Conservation (phyloP, 1,140 invertebrate species). For the Lucilia sericata region DNA sequence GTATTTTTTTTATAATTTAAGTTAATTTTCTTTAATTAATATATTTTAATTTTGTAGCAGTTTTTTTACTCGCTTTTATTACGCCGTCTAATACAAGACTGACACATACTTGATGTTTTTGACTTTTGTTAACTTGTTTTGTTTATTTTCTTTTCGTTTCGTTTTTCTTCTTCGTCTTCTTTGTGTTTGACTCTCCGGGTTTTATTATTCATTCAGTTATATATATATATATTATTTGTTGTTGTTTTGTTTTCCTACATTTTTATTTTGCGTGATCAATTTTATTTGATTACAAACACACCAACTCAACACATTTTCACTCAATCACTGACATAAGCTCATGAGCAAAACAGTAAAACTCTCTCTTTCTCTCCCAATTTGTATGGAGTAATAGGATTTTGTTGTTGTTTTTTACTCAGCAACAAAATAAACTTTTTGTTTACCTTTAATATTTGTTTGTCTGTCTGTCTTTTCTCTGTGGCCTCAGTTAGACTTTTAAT, state of each 20-base stretch:
- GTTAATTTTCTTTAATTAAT: constrained; percentile 14
- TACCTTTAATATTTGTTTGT: too few relatives aligned
- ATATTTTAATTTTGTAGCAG: not conserved
- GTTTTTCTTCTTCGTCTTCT: constrained; percentile 18
- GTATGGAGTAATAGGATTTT: too few relatives aligned
- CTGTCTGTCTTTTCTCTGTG: too few relatives aligned
- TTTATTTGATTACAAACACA: not conserved
- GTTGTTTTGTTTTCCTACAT: not conserved
- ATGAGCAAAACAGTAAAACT: too few relatives aligned
- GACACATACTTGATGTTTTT: constrained; percentile 15
- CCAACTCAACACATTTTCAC: not conserved
- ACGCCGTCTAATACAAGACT: not conserved
- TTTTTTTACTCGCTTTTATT: constrained; percentile 30
- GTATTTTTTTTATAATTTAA: constrained; percentile 17
- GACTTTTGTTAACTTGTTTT: constrained; percentile 33
- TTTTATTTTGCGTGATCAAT: constrained; percentile 4
- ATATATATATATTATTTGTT: not conserved
- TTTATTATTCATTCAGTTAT: too few relatives aligned
- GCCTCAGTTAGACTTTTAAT: too few relatives aligned
- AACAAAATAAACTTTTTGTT: too few relatives aligned
- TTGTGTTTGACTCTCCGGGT: not conserved
- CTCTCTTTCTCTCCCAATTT: too few relatives aligned
- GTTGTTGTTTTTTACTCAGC: too few relatives aligned
- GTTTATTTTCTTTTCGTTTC: constrained; percentile 5
- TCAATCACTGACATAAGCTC: not conserved